phyloP scores from a whole-genome alignment of 2,113 vertebrate species.

The Anas platyrhynchos region DNA sequence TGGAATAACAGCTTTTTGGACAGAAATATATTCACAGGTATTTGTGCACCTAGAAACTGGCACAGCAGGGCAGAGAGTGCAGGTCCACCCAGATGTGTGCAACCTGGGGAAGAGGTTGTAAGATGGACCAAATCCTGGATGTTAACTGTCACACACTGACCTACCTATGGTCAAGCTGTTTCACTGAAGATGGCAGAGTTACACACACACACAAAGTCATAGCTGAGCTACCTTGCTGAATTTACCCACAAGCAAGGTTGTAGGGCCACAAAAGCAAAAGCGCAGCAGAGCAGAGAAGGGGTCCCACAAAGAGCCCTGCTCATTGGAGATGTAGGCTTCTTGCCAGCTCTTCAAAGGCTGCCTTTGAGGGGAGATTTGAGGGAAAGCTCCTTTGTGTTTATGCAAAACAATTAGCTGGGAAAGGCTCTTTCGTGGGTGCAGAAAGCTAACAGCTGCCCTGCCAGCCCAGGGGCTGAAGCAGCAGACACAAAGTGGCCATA shows the following conservation, averaged over 20 bases:
- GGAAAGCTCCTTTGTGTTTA: neutral
- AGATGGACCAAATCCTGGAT: accelerated
- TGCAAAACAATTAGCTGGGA: slow-evolving; percentile 1
- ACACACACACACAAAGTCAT: neutral
- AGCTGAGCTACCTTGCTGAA: neutral
- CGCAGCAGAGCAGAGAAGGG: neutral
- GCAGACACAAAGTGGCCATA: neutral
- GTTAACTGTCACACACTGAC: accelerated
- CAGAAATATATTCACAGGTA: accelerated
- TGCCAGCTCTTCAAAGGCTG: neutral
- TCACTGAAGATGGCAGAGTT: neutral
- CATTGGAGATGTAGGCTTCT: neutral
- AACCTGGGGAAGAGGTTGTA: neutral
- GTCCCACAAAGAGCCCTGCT: neutral
- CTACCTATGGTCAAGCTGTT: accelerated
- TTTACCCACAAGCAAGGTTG: accelerated
- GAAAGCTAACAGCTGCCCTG: slow-evolving; percentile 48
- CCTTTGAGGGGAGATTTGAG: neutral
- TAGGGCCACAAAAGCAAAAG: neutral
- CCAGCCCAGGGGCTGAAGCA: neutral
- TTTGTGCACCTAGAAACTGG: neutral
- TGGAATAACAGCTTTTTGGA: neutral
- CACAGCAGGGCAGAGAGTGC: neutral
- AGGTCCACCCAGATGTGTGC: neutral
- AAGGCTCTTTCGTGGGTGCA: neutral